These are phyloP conservation scores for Eupeodes corollae DNA, from an alignment of 1,140 invertebrate species.

Conservation along the genomic window DNA sequence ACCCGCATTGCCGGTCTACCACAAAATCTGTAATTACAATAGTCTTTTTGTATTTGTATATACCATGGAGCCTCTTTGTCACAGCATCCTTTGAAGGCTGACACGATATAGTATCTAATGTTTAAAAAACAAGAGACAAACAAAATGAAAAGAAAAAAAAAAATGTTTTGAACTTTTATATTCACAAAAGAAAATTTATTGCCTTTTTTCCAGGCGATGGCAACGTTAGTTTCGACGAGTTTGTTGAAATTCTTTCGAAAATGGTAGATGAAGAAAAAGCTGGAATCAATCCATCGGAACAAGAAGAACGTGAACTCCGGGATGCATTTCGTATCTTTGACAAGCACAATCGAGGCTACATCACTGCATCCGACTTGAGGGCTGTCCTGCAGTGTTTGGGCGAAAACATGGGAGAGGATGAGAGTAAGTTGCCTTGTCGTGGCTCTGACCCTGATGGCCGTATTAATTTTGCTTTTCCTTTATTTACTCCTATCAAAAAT, in stretches of 20 bases:
- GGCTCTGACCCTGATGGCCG: neutral
- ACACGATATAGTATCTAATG: too few species aligned
- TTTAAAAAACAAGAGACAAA: too few species aligned
- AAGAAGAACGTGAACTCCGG: constrained; percentile 74
- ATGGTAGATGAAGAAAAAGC: constrained; percentile 47
- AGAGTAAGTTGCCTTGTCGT: constrained; percentile 49
- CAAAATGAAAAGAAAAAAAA: neutral
- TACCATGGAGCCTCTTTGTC: too few species aligned
- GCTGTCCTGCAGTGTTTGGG: constrained; percentile 75
- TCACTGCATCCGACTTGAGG: constrained; percentile 70
- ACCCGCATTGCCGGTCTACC: too few species aligned
- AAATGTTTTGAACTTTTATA: neutral
- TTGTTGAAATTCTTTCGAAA: constrained; percentile 81
- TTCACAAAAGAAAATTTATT: neutral
- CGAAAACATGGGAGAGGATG: constrained; percentile 74
- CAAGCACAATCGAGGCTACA: constrained; percentile 77
- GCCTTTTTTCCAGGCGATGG: constrained; percentile 59
- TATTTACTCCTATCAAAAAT: neutral
- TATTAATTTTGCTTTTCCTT: neutral
- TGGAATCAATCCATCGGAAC: constrained; percentile 50
- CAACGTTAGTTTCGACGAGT: constrained; percentile 85
- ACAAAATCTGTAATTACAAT: too few species aligned
- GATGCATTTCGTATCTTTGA: constrained; percentile 82
- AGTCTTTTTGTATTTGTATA: too few species aligned
- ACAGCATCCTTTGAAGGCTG: too few species aligned